These are phyloP conservation scores for Picus viridis DNA, from an alignment of 2,797 vertebrate species.

Conservation along the genomic window DNA sequence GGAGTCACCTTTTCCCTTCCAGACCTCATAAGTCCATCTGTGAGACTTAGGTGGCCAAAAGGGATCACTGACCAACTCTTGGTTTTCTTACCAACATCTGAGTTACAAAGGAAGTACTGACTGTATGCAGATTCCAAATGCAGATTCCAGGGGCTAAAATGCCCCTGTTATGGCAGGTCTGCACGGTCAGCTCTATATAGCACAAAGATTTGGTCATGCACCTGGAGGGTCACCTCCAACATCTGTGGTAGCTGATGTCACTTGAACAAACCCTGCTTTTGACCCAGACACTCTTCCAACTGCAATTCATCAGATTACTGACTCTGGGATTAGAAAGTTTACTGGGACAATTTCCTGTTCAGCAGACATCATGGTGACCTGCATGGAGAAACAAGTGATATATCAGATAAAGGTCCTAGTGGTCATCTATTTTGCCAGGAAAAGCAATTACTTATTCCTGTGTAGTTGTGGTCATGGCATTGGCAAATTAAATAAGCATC, in stretches of 20 bases:
- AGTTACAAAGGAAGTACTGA: neutral
- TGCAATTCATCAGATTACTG: neutral
- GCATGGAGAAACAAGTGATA: neutral
- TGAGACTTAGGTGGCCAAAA: neutral
- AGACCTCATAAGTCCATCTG: neutral
- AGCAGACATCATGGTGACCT: neutral
- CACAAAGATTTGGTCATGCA: neutral
- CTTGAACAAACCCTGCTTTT: neutral
- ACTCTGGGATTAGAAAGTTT: neutral
- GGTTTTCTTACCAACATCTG: neutral
- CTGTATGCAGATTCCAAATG: neutral
- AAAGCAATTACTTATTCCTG: neutral
- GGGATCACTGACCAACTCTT: no score
- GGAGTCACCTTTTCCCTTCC: neutral
- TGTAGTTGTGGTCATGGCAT: neutral
- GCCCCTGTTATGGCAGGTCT: neutral
- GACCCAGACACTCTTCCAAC: neutral
- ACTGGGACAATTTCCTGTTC: neutral
- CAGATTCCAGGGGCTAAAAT: neutral
- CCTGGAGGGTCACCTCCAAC: neutral
- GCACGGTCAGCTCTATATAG: neutral
- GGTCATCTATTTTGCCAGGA: neutral
- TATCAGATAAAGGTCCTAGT: neutral
- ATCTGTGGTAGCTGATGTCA: neutral
- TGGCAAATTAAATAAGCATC: neutral